phyloP scores from a whole-genome alignment of 2,888 invertebrate genomes.

The Hedya salicella region DNA sequence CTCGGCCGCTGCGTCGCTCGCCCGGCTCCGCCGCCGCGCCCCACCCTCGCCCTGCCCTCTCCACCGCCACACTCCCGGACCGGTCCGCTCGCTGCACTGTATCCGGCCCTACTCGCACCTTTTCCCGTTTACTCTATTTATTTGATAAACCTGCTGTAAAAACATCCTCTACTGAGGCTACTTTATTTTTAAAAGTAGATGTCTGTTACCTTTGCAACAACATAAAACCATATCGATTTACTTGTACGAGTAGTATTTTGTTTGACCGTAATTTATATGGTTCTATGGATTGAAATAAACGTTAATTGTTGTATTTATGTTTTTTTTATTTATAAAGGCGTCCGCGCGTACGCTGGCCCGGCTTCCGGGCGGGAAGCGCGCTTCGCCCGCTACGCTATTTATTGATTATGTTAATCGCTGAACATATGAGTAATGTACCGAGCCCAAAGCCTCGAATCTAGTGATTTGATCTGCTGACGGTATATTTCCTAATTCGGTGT shows the following conservation, averaged over 20 bases:
- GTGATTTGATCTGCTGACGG: conserved; percentile 58
- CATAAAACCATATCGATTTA: conserved; percentile 77
- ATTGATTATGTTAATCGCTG: conserved; percentile 45
- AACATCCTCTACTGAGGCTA: conserved; percentile 50
- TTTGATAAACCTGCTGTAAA: conserved; percentile 46
- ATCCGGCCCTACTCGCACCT: conserved; percentile 42
- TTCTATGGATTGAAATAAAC: conserved; percentile 84
- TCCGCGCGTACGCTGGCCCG: conserved; percentile 32
- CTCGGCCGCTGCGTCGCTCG: conserved; percentile 44
- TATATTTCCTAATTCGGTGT: conserved; percentile 68
- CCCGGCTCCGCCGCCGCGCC: conserved; percentile 69
- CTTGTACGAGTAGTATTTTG: conserved; percentile 77
- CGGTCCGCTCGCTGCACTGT: conserved; percentile 38
- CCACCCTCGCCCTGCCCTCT: conserved; percentile 74
- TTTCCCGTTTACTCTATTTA: conserved; percentile 52
- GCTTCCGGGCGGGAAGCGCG: conserved; percentile 45
- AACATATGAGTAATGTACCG: conserved; percentile 48
- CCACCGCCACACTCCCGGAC: conserved; percentile 73
- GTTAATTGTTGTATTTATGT: conserved; percentile 81
- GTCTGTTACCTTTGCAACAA: conserved; percentile 61
- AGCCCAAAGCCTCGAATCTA: conserved; percentile 54
- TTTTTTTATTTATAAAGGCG: conserved; percentile 62
- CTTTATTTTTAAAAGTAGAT: conserved; percentile 48
- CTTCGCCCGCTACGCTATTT: conserved; percentile 38
- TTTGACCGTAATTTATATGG: conserved; percentile 81